Base-by-base conservation (phyloP, 2,113 vertebrate genomes). In the Lampris megalopsis region DNA sequence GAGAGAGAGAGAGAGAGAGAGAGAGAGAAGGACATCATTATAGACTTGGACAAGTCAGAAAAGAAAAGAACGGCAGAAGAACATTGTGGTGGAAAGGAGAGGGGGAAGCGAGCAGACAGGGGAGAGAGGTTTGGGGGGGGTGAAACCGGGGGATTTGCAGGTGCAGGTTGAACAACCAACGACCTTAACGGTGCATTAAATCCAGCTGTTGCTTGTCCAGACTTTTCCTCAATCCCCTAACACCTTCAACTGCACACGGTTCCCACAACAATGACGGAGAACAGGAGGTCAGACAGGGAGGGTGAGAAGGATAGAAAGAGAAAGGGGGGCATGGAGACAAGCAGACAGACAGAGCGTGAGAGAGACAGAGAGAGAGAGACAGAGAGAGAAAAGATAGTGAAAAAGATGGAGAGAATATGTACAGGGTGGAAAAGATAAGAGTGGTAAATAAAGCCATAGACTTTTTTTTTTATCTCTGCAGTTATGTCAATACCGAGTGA, bases 181-280 rank as follows among this genome's bases (percentile, higher is more conserved):
- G 84, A 92, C 92, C 92, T 93, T 88, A 92, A 90, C 83, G 88
- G 83, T 90, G 88, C 86, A 91, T 93, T 92, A 91, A 92, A 93
- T 92, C 91, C 92, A 95, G 93, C 93, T 93, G 92, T 89, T 94
- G 84, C 90, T 92, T 88, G 79, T 87, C 83, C 80, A 81, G 85
- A 89, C 80, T 87, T 88, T 82, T 80, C 69, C 76, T 68, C 80
- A 84, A 89, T 77, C 78, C 79, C 43, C 77, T 63, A 88, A 89
- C 91, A 88, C 84, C 88, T 85, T 77, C n/a, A 65, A 81, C 83
- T 65, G 49, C 3, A 58, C 70, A 58, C 24, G 38, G 75, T 89
- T 89, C 90, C 82, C 82, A 84, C 79, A 79, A 65, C n/a, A 48
- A 8, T 6, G 42, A 49, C 36, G 0, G 40, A 68, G 57, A n/a